phyloP scores from a whole-genome alignment of 2,113 vertebrate species.

The Edolisoma coerulescens region DNA sequence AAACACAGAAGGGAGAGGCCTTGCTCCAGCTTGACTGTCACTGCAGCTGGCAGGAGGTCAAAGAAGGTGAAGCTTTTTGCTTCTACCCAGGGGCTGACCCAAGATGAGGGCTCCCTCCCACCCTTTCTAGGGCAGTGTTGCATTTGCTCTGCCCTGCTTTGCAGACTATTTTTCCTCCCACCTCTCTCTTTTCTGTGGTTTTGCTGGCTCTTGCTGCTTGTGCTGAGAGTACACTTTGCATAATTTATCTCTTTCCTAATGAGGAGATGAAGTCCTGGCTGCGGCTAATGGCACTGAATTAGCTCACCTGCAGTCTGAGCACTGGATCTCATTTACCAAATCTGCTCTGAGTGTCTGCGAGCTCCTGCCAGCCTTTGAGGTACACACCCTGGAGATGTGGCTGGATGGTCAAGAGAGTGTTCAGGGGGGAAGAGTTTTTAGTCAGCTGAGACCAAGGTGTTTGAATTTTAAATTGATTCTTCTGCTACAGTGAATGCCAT shows the following conservation, averaged over 20 bases:
- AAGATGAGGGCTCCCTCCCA: background rate
- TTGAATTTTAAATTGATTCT: background rate
- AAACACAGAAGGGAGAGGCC: background rate
- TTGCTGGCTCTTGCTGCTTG: background rate
- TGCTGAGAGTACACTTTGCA: background rate
- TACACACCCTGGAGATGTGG: background rate
- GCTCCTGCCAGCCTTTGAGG: background rate
- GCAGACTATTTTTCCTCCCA: background rate
- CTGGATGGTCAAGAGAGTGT: background rate
- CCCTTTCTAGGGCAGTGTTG: background rate
- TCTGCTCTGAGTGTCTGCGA: background rate
- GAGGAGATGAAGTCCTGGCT: conserved; percentile 13
- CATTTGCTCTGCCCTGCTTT: background rate
- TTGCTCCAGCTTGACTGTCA: background rate
- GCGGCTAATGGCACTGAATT: background rate
- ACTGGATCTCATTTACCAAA: background rate
- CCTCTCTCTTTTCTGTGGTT: background rate
- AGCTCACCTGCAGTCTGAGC: conserved; percentile 6
- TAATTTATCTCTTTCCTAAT: conserved; percentile 36
- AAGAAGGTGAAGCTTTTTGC: background rate
- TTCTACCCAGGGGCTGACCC: background rate
- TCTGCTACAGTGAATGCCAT: background rate
- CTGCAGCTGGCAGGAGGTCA: background rate
- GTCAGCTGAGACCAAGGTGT: background rate
- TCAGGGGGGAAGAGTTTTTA: background rate